Percentiles rank a stretch among this genome's conserved stretches.
phyloP scores from a whole-genome alignment of 37 sponge, comb jelly and placozoan genomes.

The Chondrosia reniformis region DNA sequence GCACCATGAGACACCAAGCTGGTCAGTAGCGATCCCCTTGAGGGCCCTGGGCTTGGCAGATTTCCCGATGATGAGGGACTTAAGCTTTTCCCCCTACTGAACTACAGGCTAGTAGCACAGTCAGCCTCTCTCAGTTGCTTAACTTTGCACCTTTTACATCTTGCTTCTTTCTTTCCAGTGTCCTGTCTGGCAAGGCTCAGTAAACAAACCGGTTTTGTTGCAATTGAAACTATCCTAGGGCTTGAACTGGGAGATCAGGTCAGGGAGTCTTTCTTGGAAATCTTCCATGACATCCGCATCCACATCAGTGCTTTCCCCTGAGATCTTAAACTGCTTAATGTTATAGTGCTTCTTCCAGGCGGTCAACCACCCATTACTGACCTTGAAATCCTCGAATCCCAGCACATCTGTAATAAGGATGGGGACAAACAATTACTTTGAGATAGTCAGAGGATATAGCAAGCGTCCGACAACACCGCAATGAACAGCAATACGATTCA shows the following conservation, averaged over 20 bases:
- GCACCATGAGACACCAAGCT: background rate
- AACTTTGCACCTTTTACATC: conserved; percentile 14
- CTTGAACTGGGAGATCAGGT: background rate
- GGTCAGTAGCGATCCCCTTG: background rate
- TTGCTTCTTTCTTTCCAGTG: conserved; percentile 2
- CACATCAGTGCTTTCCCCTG: conserved; percentile 15
- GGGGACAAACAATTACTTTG: too few relatives aligned
- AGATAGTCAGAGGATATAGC: too few relatives aligned
- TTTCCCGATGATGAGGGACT: conserved; percentile 10
- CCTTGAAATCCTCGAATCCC: conserved; percentile 1
- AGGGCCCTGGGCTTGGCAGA: background rate
- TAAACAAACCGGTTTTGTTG: conserved; percentile 21
- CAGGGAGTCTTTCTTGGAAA: conserved; percentile 9
- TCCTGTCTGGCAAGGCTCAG: conserved; percentile 20
- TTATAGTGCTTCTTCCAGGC: background rate
- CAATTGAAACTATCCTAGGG: conserved; percentile 8
- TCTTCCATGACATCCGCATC: background rate
- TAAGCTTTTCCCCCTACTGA: conserved; percentile 12
- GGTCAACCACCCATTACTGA: conserved; percentile 12
- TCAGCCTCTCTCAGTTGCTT: conserved; percentile 13
- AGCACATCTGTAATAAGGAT: too few relatives aligned
- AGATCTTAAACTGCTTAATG: conserved; percentile 15
- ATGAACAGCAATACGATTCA: too few relatives aligned
- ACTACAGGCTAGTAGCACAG: conserved; percentile 19
- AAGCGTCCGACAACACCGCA: too few relatives aligned